These are phyloP conservation scores for Istiophorus platypterus DNA, from an alignment of 2,113 vertebrate species.

Conservation along the genomic window DNA sequence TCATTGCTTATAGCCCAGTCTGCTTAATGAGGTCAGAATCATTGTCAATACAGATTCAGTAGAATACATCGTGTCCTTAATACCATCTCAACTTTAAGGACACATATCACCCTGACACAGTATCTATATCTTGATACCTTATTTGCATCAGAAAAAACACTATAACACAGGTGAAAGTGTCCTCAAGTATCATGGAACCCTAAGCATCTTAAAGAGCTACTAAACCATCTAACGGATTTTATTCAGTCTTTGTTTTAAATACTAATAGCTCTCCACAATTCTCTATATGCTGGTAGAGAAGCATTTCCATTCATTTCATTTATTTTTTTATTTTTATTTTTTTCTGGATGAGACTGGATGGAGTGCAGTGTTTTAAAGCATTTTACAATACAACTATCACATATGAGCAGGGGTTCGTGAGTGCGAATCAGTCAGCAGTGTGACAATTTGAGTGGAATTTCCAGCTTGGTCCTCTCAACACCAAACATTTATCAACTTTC, in stretches of 20 bases:
- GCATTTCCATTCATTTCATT: neutral
- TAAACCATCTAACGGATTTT: no score
- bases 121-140: no score
- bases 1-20: neutral
- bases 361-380: neutral
- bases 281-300: neutral
- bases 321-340: no score
- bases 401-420: neutral
- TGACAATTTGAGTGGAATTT: conserved; percentile 18
- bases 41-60: no score
- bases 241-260: neutral
- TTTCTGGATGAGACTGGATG: no score
- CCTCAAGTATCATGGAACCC: neutral
- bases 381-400: neutral
- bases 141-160: no score
- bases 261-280: neutral
- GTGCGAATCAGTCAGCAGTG: no score
- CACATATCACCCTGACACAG: no score
- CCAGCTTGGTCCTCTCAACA: neutral
- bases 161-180: no score
- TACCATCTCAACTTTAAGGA: no score
- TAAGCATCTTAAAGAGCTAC: neutral
- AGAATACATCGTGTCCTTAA: no score
- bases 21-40: no score
- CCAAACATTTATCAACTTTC: conserved; percentile 6